A percentile compares a stretch with the other conserved stretches of the same genome.
These are phyloP conservation scores for Bufotes viridis DNA, from an alignment of 2,797 vertebrate genomes.

Conservation along the genomic window DNA sequence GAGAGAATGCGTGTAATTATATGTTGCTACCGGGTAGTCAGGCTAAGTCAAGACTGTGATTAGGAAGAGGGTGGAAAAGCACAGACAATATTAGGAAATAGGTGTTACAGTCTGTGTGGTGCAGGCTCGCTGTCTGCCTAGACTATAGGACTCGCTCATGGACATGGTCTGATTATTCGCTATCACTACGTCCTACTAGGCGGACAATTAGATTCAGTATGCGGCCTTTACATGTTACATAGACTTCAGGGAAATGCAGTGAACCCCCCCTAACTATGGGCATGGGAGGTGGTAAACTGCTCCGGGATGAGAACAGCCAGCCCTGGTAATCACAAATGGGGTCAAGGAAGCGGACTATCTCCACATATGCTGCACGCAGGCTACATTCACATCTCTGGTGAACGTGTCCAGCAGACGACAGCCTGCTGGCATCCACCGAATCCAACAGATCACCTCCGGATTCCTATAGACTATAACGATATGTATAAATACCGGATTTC, in stretches of 20 bases:
- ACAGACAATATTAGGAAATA: slow-evolving; percentile 31
- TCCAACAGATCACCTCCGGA: too few relatives aligned
- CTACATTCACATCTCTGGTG: too few relatives aligned
- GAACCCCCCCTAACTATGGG: not conserved
- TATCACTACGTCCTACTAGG: not conserved
- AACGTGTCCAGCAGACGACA: too few relatives aligned
- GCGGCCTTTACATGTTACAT: not conserved
- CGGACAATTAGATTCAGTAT: too few relatives aligned
- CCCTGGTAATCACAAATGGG: not conserved
- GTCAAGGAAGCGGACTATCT: not conserved
- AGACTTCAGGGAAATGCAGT: not conserved
- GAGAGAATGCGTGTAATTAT: slow-evolving; percentile 67
- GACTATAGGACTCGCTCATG: not conserved
- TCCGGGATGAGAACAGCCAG: not conserved
- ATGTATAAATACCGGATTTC: too few relatives aligned
- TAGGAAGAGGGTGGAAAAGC: slow-evolving; percentile 23
- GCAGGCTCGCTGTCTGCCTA: not conserved
- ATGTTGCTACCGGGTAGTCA: slow-evolving; percentile 64
- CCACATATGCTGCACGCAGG: not conserved
- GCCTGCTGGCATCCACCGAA: too few relatives aligned
- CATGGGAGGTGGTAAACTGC: not conserved
- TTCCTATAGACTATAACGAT: too few relatives aligned
- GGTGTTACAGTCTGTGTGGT: slow-evolving; percentile 9
- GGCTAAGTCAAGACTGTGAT: slow-evolving; percentile 53
- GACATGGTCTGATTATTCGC: not conserved